Conservation (phyloP, 2,797 vertebrate genomes). For the Acrossocheilus wenchowensis region DNA sequence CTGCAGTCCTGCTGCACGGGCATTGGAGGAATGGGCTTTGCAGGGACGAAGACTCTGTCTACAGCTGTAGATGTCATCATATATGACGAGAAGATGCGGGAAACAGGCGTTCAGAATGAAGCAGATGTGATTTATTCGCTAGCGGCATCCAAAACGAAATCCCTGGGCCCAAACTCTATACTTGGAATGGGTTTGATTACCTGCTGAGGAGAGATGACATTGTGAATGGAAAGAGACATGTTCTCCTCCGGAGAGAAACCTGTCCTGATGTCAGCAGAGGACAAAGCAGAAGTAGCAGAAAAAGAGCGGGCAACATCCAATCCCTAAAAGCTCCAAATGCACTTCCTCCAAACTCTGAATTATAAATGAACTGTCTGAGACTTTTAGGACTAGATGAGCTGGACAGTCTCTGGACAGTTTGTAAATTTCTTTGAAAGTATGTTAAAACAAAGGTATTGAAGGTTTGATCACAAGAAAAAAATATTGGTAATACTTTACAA, state of each 20-base stretch:
- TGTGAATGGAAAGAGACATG: slow-evolving; percentile 54
- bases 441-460: neutral
- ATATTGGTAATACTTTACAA: neutral
- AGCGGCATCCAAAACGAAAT: slow-evolving; percentile 46
- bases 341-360: slow-evolving; percentile 70
- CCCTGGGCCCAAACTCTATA: slow-evolving; percentile 50
- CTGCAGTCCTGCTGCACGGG: slow-evolving; percentile 38
- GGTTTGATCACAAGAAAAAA: neutral
- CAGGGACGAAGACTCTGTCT: slow-evolving; percentile 42
- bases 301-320: slow-evolving; percentile 43
- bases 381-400: slow-evolving; percentile 7
- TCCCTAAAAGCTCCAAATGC: slow-evolving; percentile 41
- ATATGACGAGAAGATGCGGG: slow-evolving; percentile 64
- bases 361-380: slow-evolving; percentile 68
- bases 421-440: neutral
- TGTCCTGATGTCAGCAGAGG: slow-evolving; percentile 17
- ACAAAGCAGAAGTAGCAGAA: neutral
- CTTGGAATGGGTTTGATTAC: slow-evolving; percentile 54
- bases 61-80: slow-evolving; percentile 72
- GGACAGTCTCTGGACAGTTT: neutral
- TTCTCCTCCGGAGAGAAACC: slow-evolving; percentile 45
- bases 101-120: slow-evolving; percentile 68
- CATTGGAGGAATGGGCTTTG: slow-evolving; percentile 53
- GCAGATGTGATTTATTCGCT: slow-evolving; percentile 62
- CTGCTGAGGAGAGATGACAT: slow-evolving; percentile 48